A percentile compares a stretch with the other conserved stretches of the same genome.
phyloP scores from a whole-genome alignment of 1,140 invertebrate species.

The Lamellibrachia luymesi region DNA sequence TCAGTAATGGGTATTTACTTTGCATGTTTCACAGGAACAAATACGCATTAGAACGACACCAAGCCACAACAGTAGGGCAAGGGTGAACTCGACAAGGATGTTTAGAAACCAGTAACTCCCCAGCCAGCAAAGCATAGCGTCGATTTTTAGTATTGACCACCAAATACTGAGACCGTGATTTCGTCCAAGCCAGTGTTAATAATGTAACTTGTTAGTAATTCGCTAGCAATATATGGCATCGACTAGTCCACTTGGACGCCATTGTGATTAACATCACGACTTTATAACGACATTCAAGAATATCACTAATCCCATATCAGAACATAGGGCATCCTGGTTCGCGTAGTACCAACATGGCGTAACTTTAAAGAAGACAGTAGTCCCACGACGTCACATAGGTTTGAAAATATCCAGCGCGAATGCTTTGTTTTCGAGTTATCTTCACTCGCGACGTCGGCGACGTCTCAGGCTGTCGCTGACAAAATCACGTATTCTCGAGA shows the following conservation, averaged over 20 bases:
- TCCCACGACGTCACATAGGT: too few relatives aligned
- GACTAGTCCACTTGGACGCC: too few relatives aligned
- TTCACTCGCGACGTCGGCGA: neutral
- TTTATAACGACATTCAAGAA: neutral
- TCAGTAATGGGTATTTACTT: neutral
- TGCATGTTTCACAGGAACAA: neutral
- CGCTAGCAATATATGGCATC: neutral
- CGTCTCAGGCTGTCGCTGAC: neutral
- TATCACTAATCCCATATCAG: neutral
- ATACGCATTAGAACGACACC: neutral
- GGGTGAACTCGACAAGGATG: neutral
- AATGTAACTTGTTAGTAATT: neutral
- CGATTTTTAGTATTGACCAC: neutral
- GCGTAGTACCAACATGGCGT: too few relatives aligned
- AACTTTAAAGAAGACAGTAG: too few relatives aligned
- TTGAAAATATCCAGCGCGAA: too few relatives aligned
- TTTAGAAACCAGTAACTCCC: neutral
- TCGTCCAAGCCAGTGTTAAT: neutral
- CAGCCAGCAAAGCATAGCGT: too few relatives aligned
- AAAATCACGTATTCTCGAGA: constrained; percentile 10
- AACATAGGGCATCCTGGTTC: too few relatives aligned
- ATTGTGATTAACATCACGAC: too few relatives aligned
- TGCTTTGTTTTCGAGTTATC: neutral
- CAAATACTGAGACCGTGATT: neutral
- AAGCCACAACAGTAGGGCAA: neutral